phyloP scores from a whole-genome alignment of 2,113 vertebrate genomes.

The Melanerpes aurifrons region DNA sequence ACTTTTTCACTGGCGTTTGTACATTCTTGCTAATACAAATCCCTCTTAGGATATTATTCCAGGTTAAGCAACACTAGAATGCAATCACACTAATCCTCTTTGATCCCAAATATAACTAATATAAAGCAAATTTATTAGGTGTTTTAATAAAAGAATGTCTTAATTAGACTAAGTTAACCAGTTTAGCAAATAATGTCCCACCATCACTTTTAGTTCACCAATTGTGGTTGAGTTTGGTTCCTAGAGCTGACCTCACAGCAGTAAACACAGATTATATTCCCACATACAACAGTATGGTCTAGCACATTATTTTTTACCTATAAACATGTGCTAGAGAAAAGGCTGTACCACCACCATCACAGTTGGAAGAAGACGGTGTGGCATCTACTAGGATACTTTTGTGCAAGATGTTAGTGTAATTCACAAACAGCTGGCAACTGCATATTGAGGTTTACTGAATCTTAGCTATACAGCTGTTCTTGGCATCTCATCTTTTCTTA shows the following conservation, averaged over 20 bases:
- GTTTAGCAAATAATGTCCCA: neutral
- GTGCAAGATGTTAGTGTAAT: neutral
- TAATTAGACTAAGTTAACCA: neutral
- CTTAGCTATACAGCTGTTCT: neutral
- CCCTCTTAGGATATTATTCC: neutral
- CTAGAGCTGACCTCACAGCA: neutral
- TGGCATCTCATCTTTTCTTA: neutral
- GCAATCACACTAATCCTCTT: neutral
- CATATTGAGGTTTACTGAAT: neutral
- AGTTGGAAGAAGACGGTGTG: neutral
- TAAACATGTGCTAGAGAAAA: neutral
- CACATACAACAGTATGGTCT: neutral
- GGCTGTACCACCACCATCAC: neutral
- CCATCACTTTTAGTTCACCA: neutral
- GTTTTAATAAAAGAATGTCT: neutral
- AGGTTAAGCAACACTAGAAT: neutral
- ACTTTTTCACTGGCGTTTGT: neutral
- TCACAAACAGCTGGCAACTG: neutral
- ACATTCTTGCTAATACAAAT: slow-evolving; percentile 15
- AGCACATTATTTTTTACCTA: neutral
- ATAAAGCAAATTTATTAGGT: neutral
- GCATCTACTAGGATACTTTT: neutral
- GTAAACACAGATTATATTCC: neutral
- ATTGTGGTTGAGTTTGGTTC: neutral
- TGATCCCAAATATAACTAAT: no score